Percentiles rank a stretch among this genome's conserved stretches.
phyloP scores from a whole-genome alignment of 2,888 invertebrate species.

The Pelosia muscerda region DNA sequence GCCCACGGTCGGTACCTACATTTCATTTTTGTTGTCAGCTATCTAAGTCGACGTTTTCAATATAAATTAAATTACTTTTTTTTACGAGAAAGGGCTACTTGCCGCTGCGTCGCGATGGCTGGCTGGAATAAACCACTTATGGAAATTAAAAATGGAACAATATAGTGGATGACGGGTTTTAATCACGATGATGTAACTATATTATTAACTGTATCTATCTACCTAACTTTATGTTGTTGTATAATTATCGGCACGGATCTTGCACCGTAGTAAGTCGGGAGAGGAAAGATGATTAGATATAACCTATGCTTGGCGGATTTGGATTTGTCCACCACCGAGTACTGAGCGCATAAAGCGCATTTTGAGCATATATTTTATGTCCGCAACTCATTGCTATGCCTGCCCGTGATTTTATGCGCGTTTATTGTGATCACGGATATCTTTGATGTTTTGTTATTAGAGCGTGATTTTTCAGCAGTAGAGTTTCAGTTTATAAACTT shows the following conservation, averaged over 20 bases:
- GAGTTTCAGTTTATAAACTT: too few species aligned
- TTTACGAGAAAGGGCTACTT: conserved; percentile 39
- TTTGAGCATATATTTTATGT: too few species aligned
- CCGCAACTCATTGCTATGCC: too few species aligned
- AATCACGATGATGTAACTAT: conserved; percentile 3
- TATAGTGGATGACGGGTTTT: conserved; percentile 14
- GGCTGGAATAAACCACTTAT: conserved; percentile 36
- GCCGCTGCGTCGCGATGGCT: conserved; percentile 27
- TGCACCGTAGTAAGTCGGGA: too few species aligned
- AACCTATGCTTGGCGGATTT: too few species aligned
- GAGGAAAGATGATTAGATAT: too few species aligned
- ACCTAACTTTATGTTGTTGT: neutral
- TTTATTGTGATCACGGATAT: too few species aligned
- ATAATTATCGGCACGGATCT: neutral
- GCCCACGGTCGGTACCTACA: conserved; percentile 23
- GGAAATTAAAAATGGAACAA: conserved; percentile 45
- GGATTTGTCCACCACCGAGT: too few species aligned
- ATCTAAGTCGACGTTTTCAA: conserved; percentile 28
- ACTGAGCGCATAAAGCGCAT: too few species aligned
- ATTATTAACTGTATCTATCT: neutral
- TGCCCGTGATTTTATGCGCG: too few species aligned
- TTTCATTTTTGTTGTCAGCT: conserved; percentile 43
- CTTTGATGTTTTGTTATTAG: too few species aligned
- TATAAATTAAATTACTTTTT: conserved; percentile 48
- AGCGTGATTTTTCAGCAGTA: too few species aligned